phyloP scores from a whole-genome alignment of 2,888 invertebrate genomes.

The Coronaproctus castanopsis region DNA sequence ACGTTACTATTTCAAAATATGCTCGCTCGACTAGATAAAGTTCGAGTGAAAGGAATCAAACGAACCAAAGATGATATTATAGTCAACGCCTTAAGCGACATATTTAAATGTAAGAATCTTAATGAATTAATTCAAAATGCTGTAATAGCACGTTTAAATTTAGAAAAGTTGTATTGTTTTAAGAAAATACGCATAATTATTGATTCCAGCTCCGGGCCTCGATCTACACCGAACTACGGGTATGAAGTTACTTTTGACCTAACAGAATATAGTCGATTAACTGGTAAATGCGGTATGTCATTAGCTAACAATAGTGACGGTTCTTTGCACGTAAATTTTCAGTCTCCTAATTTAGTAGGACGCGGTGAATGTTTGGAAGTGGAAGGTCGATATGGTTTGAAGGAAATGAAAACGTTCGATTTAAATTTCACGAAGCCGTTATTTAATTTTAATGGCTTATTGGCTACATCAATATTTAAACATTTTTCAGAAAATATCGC shows the following conservation, averaged over 20 bases:
- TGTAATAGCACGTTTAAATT: constrained; percentile 44
- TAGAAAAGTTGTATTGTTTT: constrained; percentile 75
- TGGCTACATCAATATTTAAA: constrained; percentile 12
- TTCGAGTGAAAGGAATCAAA: constrained; percentile 63
- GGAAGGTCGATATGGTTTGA: constrained; percentile 69
- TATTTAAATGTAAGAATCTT: constrained; percentile 69
- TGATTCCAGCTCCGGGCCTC: constrained; percentile 62
- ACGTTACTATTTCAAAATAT: not conserved
- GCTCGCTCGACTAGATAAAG: constrained; percentile 44
- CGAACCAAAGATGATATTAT: constrained; percentile 81
- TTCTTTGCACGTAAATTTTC: constrained; percentile 49
- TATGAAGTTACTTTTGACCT: constrained; percentile 66
- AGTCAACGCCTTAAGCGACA: constrained; percentile 49
- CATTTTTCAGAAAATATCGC: constrained; percentile 13
- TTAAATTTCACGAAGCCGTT: constrained; percentile 66
- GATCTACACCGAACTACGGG: constrained; percentile 41
- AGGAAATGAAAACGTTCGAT: constrained; percentile 53
- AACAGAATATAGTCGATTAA: constrained; percentile 55
- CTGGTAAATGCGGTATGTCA: constrained; percentile 67
- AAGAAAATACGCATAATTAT: constrained; percentile 65
- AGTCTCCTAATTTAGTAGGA: constrained; percentile 66
- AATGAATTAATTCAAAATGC: constrained; percentile 46
- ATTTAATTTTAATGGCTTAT: constrained; percentile 12
- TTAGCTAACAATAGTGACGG: constrained; percentile 88
- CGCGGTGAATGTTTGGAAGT: constrained; percentile 64